Conservation (phyloP, 1,140 invertebrate species). For the Drosophila littoralis region DNA sequence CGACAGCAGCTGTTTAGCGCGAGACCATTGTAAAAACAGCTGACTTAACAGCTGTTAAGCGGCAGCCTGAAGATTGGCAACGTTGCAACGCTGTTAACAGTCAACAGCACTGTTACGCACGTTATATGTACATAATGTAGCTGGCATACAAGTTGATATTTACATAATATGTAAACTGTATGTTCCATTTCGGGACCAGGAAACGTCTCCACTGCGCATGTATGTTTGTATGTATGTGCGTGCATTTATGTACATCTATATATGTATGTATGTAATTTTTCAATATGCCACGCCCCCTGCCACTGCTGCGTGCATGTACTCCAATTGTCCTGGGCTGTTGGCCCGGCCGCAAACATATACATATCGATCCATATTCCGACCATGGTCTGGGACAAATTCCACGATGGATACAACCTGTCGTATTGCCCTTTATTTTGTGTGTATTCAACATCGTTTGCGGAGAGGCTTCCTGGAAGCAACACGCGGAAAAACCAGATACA, state of each 20-base stretch:
- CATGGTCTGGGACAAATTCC: conserved; percentile 80
- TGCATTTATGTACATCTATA: conserved; percentile 1
- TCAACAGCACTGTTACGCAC: conserved; percentile 6
- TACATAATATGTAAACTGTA: conserved; percentile 8
- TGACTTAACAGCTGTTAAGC: conserved; percentile 63
- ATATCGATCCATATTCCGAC: conserved; percentile 56
- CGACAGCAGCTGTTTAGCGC: conserved; percentile 32
- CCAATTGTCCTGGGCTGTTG: conserved; percentile 61
- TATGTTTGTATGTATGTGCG: conserved; percentile 22
- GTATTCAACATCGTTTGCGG: conserved; percentile 32
- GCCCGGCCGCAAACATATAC: conserved; percentile 13
- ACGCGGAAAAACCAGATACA: conserved; percentile 45
- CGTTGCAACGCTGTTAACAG: conserved; percentile 16
- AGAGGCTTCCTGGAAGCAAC: conserved; percentile 52
- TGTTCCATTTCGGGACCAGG: conserved; percentile 36
- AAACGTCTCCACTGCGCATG: conserved; percentile 52
- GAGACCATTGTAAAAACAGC: conserved; percentile 33
- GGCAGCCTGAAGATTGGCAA: conserved; percentile 38
- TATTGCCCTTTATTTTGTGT: conserved; percentile 58
- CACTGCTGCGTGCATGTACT: conserved; percentile 34
- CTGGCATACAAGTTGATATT: not conserved
- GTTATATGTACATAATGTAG: not conserved
- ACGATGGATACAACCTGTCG: conserved; percentile 61
- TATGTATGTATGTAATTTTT: not conserved
- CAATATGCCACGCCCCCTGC: conserved; percentile 17